Conservation (phyloP, 1,140 invertebrate genomes). For the Leptinotarsa defecta region DNA sequence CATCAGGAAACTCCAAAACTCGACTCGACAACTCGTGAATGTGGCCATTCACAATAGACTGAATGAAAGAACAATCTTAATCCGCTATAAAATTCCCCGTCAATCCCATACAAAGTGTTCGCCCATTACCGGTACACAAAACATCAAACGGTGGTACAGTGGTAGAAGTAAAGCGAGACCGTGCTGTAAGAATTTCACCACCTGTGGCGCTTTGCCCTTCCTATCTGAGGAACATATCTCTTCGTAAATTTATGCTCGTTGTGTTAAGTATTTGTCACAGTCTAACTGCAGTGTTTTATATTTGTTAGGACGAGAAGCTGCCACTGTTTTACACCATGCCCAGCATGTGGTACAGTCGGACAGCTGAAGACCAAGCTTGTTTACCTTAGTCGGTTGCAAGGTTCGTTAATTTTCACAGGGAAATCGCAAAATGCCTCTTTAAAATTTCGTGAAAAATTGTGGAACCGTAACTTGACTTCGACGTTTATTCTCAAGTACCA, state of each 20-base stretch:
- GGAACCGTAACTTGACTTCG: no score
- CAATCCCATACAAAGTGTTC: conserved; percentile 8
- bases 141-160: not conserved
- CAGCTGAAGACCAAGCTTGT: conserved; percentile 11
- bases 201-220: conserved; percentile 36
- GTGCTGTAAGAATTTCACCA: conserved; percentile 32
- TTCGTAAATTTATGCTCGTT: conserved; percentile 49
- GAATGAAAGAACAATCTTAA: conserved; percentile 8
- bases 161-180: conserved; percentile 5
- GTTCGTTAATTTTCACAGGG: no score
- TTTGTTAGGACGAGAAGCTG: conserved; percentile 50
- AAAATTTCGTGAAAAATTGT: no score
- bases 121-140: not conserved
- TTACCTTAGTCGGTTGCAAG: no score
- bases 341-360: conserved; percentile 45
- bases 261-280: conserved; percentile 53
- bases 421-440: no score
- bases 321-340: conserved; percentile 50
- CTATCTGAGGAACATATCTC: conserved; percentile 47
- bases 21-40: not conserved
- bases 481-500: no score
- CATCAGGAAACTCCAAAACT: conserved; percentile 5
- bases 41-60: not conserved
- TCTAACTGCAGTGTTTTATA: conserved; percentile 50
- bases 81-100: conserved; percentile 3